A percentile compares a stretch with the other conserved stretches of the same genome.
Conservation (phyloP, 1,140 invertebrate species). For the Diuraphis noxia region DNA sequence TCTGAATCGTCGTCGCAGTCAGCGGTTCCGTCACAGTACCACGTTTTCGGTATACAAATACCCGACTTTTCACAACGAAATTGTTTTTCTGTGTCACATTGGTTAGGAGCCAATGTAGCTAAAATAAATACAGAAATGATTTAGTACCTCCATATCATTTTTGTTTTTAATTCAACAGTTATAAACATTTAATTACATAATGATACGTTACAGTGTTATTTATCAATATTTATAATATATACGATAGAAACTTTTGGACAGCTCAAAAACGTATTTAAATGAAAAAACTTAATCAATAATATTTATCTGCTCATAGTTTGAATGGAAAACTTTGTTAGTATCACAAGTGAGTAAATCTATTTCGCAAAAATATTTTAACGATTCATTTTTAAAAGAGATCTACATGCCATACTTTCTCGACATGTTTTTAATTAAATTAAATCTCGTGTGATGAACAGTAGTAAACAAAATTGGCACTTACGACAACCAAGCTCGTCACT, state of each 20-base stretch:
- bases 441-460: not conserved
- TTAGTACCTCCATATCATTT: not conserved
- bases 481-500: conserved; percentile 87
- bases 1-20: conserved; percentile 93
- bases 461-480: conserved; percentile 59
- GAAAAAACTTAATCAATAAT: not conserved
- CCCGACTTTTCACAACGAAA: conserved; percentile 84
- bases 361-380: not conserved
- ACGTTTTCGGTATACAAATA: conserved; percentile 89
- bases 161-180: too few relatives aligned
- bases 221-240: not conserved
- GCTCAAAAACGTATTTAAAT: not conserved
- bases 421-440: not conserved
- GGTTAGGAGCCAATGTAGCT: conserved; percentile 77
- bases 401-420: not conserved
- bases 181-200: not conserved
- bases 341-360: not conserved
- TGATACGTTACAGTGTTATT: not conserved
- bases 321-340: not conserved
- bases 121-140: conserved; percentile 50
- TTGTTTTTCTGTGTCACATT: conserved; percentile 85
- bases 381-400: not conserved
- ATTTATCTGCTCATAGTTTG: not conserved
- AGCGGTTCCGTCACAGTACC: conserved; percentile 91
- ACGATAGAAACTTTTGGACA: not conserved